Percentiles rank a stretch among this genome's conserved stretches.
Conservation (phyloP, 2,797 vertebrate species). For the Pygocentrus nattereri region DNA sequence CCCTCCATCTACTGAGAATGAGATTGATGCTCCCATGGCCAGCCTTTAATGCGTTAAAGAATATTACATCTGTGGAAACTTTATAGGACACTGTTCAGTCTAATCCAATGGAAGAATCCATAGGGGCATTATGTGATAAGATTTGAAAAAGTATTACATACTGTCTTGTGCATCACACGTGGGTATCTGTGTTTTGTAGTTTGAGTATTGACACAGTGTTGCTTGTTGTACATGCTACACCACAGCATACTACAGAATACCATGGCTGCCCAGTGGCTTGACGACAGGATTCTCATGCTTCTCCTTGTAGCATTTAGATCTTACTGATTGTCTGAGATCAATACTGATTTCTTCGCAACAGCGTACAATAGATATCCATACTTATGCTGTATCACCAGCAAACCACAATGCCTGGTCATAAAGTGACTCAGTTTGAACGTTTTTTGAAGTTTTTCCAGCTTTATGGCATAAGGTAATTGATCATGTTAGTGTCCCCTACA, state of each 20-base stretch:
- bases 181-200: slow-evolving; percentile 33
- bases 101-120: slow-evolving; percentile 48
- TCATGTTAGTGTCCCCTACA: neutral
- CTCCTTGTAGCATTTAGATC: neutral
- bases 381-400: neutral
- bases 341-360: slow-evolving; percentile 7
- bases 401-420: neutral
- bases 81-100: slow-evolving; percentile 35
- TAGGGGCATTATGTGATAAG: neutral
- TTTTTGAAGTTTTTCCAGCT: neutral
- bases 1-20: slow-evolving; percentile 45
- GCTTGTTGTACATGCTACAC: neutral
- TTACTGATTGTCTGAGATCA: slow-evolving; percentile 20
- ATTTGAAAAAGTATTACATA: slow-evolving; percentile 42
- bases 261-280: neutral
- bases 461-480: neutral
- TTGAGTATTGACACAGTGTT: neutral
- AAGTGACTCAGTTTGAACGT: neutral
- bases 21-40: slow-evolving; percentile 51
- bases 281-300: neutral
- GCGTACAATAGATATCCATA: neutral
- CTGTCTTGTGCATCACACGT: slow-evolving; percentile 28
- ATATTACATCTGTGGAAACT: slow-evolving; percentile 52
- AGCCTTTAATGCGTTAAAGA: slow-evolving; percentile 43
- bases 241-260: neutral